Base-by-base conservation (phyloP, 2,888 invertebrate genomes). In the Pollenia labialis region DNA sequence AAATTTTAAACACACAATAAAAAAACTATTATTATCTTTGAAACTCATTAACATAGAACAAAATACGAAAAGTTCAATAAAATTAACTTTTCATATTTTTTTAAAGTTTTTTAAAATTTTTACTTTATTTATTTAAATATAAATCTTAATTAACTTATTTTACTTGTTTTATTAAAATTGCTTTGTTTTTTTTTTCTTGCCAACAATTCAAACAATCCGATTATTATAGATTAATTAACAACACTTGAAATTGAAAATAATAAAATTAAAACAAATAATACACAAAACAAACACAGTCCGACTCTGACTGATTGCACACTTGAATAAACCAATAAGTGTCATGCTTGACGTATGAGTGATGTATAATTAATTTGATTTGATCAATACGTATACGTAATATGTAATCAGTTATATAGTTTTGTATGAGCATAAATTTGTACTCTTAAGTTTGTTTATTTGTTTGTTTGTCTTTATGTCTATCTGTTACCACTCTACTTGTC, bases 281-380 rank as follows among this genome's bases (percentile, higher is more conserved):
- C 16, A n/a, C 16, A 42, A 46, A 42, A 62, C 16, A 12, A 11
- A 68, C 12, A n/a, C 14, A 60, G 14, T 44, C 6, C 44, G 32
- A 6, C 32, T 32, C 6, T 32, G 32, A 44, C n/a, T 12, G n/a
- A 3, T 4, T n/a, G n/a, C 52, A 52, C 16, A 71, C 54, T 56
- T 56, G 12, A 42, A 52, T 44, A 44, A 56, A 52, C 58, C 52
- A 58, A 54, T 75, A 16, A 72, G 44, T 74, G 76, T 77, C 74
- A 68, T 44, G 40, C 60, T 10, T 77, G 87, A 84, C 87, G 87
- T 84, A 84, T 87, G 81, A 87, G 84, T 87, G 87, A 87, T 81
- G 32, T 62, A 44, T 77, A 81, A 81, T 81, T 87, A 87, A 84
- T 77, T 87, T 69, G 68, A 84, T 81, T 77, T 66, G 16, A 56